Evolutionary conservation across 2,888 invertebrate genomes (phyloP), one percentile per base, ranked within the genome.

Genomic region (Tetrapedia diversipes): DNA sequence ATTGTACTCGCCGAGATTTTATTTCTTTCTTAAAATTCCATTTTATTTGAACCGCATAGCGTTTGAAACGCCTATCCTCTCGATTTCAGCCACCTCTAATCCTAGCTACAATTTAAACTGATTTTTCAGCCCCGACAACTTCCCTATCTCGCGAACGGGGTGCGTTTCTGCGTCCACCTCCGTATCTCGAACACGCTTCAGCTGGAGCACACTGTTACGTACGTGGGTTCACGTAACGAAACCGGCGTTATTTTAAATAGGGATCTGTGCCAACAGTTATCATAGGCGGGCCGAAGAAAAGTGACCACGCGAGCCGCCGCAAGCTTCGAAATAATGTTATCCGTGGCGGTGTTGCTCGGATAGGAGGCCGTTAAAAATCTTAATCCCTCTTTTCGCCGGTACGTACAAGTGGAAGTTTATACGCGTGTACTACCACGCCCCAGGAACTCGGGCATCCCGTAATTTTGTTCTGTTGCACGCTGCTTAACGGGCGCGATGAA

Each of bases 251-350:
- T 71, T 74, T 65, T 47, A 74, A 74, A 54, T 41, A 54, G 39
- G 64, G 71, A 71, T 71, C 70, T 71, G 59, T 74, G 74, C 74
- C 71, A 47, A 11, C 53, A 65, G 64, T 74, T 71, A 59, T 74
- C 74, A 74, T 24, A n/a, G 32, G 16, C 27, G 3, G 22, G 32
- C 14, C 37, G 14, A 7, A 22, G 14, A 39, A 37, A 47, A 24
- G 45, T 47, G 45, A n/a, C 72, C 70, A 69, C 54, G 70, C 70
- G 54, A 71, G 10, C 43, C 29, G 7, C 34, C n/a, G n/a, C n/a
- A n/a, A n/a, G 34, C 34, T 19, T 71, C 63, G 63, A 45, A 41
- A 56, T 63, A 71, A 63, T 19, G 34, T 51, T 71, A 22, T n/a
- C n/a, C n/a, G n/a, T n/a, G n/a, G n/a, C n/a, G n/a, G n/a, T n/a